Evolutionary conservation across 2,888 invertebrate genomes (phyloP), one percentile per base, ranked within the genome.

Genomic region (Himalopsyche kuldschensis): DNA sequence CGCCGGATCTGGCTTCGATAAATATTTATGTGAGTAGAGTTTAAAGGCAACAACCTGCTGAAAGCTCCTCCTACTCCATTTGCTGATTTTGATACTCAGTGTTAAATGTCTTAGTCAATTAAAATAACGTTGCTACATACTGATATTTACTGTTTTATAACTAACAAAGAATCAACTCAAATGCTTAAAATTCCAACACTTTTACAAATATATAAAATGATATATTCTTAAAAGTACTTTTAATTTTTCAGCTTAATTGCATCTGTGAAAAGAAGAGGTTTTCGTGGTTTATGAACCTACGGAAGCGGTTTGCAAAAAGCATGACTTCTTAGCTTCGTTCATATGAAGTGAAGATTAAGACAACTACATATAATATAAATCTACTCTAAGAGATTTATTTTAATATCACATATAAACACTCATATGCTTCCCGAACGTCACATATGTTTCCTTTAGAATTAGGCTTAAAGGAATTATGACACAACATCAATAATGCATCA

Each of bases 11-110:
- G 31, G 55, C 31, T 31, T 47, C 75, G 30, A 82, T 76, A 79
- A 81, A 69, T 84, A 81, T 84, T 84, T 81, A 79, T 78, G 27
- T 69, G 69, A 69, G 24, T 69, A 69, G 30, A 69, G 27, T 69
- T 69, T 69, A 69, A 69, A 69, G 69, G 69, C 69, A 69, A 69
- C 69, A 69, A 69, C 30, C 69, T 69, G 69, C 69, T 27, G 69
- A 69, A 69, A 69, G 69, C 30, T 11, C 27, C 2, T 11, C 3
- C 69, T 30, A 5, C 69, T 69, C 30, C 69, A 11, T 69, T 69
- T 15, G 20, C 27, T 69, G 27, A 69, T 69, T 69, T 69, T 69
- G 69, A 69, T 69, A 69, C 30, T 8, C 30, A 6, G 63, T 6
- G 24, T 63, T 24, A 63, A 63, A 24, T 63, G 30, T 30, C 30